Base-by-base conservation (phyloP, 1,140 invertebrate species). In the Gryllus bimaculatus region DNA sequence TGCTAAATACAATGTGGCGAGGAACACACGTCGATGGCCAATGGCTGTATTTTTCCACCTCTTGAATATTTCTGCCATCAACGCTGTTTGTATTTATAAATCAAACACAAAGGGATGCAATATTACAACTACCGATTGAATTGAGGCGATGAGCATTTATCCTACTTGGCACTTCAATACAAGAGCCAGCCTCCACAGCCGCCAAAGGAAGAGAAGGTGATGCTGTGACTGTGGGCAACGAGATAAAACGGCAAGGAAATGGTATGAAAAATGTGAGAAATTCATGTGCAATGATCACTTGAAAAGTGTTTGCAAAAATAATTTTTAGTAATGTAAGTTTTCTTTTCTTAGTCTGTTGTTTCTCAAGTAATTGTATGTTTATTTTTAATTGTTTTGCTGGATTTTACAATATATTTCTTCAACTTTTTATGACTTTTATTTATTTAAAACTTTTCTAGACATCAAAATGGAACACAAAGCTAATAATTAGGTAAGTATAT, bases 1-100 rank as follows among this genome's bases (percentile, higher is more conserved):
- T 78, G 79, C 80, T 4, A 76, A 39, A 8, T 84, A 83, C 78
- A 81, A 77, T 66, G 77, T 78, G 49, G 26, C 75, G 12, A 48
- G 84, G 75, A 82, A 79, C 21, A 84, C 80, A 8, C 10, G 47
- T 8, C 79, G 66, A 15, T 79, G 79, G 79, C 79, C 79, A 78
- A 49, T 79, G 21, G 66, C 48, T 20, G 47, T 79, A 76, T 79
- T 79, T 47, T 79, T 78, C 48, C 20, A n/a, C 12, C 8, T 79
- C 7, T 10, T 79, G 79, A 79, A 79, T 76, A 78, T 76, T 15
- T 15, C 15, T 18, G 66, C 18, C 76, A 73, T 79, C 78, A 79
- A 79, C 47, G 13, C 77, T 78, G 12, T 15, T 26, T 77, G 48
- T 47, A 47, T 48, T 39, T 39, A 48, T 39, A 8, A 48, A 26